A percentile compares a stretch with the other conserved stretches of the same genome.
phyloP scores from a whole-genome alignment of 1,140 invertebrate genomes.

The Tyrophagus putrescentiae region DNA sequence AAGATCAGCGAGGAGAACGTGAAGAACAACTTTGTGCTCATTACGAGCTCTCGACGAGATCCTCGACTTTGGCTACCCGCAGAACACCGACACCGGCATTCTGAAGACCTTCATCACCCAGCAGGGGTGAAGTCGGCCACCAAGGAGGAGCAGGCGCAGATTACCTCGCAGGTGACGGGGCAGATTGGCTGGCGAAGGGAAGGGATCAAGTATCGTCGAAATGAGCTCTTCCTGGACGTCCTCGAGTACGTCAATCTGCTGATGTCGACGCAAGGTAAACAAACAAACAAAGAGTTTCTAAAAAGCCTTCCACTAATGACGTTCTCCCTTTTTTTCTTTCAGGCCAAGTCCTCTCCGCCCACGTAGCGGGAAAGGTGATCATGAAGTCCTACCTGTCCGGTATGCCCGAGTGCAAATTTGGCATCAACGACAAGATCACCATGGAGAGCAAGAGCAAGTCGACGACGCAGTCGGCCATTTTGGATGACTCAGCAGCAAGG shows the following conservation, averaged over 20 bases:
- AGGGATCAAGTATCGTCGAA: slow-evolving; percentile 96
- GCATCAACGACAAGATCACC: slow-evolving; percentile 98
- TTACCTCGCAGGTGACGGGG: slow-evolving; percentile 70
- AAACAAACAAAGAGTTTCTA: neutral
- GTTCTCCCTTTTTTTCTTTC: slow-evolving; percentile 26
- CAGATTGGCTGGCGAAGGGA: slow-evolving; percentile 95
- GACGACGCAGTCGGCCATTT: slow-evolving; percentile 36
- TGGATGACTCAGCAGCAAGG: slow-evolving; percentile 69
- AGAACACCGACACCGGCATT: slow-evolving; percentile 98
- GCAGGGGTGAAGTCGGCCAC: slow-evolving; percentile 94
- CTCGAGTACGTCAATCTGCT: slow-evolving; percentile 96
- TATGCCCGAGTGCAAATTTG: slow-evolving; percentile 99
- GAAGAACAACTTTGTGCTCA: slow-evolving; percentile 99
- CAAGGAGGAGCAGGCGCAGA: slow-evolving; percentile 98
- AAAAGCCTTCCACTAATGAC: neutral
- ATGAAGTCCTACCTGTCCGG: slow-evolving; percentile 99
- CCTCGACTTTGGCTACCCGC: slow-evolving; percentile 97
- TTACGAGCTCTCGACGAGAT: slow-evolving; percentile 99
- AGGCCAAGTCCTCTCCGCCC: slow-evolving; percentile 95
- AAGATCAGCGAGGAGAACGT: slow-evolving; percentile 99
- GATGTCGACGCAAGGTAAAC: slow-evolving; percentile 91
- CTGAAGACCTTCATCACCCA: slow-evolving; percentile 99
- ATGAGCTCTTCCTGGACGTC: slow-evolving; percentile 97
- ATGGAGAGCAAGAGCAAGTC: slow-evolving; percentile 89
- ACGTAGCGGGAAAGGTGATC: slow-evolving; percentile 97